Evolutionary conservation across 2,113 vertebrate genomes (phyloP), one percentile per base, ranked within the genome.

Genomic region (Platanista minor): DNA sequence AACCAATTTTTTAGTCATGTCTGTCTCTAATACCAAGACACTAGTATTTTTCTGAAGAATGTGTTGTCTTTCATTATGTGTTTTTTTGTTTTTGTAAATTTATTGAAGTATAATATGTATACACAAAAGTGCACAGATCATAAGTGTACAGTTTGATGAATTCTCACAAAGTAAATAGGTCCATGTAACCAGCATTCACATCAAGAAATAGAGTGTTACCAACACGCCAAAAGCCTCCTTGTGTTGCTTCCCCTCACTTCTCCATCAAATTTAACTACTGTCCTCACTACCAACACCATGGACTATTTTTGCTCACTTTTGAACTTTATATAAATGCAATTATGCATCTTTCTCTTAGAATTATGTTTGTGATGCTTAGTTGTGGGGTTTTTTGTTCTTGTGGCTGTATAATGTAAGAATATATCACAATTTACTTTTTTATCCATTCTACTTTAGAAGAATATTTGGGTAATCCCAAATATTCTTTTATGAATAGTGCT

Each of bases 81-180:
- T 74, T 78, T 82, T 84, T 88, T 25, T 69, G n/a, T 23, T 91
- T 86, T 77, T 61, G 4, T 78, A 84, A 77, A n/a, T 78, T 84
- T 62, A 12, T 43, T 77, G 11, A 89, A 61, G 12, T 67, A 23
- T n/a, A 20, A n/a, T 31, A 43, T 43, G 43, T 12, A 57, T 23
- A 59, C 29, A 77, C 27, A 54, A 74, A 92, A 29, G 14, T 59
- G 11, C 49, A 61, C 33, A 49, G 18, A 83, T 41, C 1, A 0
- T 41, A 77, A 77, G 12, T 31, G 21, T n/a, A 54, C 6, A 39
- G 6, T n/a, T 62, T 71, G 25, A 27, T 88, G 15, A 52, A 18
- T 36, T 93, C 8, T 96, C 52, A 62, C 8, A 62, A 61, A 89
- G n/a, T 21, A 36, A 84, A 31, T 46, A 27, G 14, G 15, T 25